Evolutionary conservation across 2,888 invertebrate species (phyloP).

Genomic region (Eupithecia abbreviata): DNA sequence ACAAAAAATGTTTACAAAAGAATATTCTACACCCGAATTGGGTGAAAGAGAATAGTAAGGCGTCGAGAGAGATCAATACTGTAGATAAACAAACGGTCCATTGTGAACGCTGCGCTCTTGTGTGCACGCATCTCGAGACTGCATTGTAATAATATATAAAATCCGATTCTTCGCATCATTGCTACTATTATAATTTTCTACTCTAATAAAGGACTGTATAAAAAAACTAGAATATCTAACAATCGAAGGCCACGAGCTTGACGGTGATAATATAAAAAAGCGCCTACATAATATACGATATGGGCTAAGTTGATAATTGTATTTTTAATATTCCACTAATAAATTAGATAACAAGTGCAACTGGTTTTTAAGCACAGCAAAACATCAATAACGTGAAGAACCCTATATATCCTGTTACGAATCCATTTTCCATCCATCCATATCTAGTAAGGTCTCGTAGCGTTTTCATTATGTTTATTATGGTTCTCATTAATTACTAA

Average conservation of each 20-base stretch:
- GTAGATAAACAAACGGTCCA: conserved; percentile 72
- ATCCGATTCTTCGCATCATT: conserved; percentile 11
- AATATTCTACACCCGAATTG: conserved; percentile 64
- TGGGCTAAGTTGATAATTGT: background rate
- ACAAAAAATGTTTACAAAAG: conserved; percentile 75
- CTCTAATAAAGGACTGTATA: background rate
- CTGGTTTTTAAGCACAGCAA: background rate
- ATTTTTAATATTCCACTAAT: conserved; percentile 1
- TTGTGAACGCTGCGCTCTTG: conserved; percentile 62
- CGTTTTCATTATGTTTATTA: background rate
- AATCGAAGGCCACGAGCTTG: background rate
- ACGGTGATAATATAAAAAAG: background rate
- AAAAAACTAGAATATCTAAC: background rate
- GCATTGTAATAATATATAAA: conserved; percentile 20
- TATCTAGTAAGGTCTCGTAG: background rate
- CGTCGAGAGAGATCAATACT: conserved; percentile 71
- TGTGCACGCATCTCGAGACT: conserved; percentile 42
- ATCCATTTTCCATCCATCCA: background rate
- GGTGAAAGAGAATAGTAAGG: conserved; percentile 61
- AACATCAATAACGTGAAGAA: conserved; percentile 10
- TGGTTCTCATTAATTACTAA: background rate
- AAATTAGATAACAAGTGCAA: background rate
- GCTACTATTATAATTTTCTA: conserved; percentile 2
- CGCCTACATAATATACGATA: background rate
- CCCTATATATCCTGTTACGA: conserved; percentile 6